phyloP scores from a whole-genome alignment of 2,113 vertebrate species.

The Psettodes erumei region DNA sequence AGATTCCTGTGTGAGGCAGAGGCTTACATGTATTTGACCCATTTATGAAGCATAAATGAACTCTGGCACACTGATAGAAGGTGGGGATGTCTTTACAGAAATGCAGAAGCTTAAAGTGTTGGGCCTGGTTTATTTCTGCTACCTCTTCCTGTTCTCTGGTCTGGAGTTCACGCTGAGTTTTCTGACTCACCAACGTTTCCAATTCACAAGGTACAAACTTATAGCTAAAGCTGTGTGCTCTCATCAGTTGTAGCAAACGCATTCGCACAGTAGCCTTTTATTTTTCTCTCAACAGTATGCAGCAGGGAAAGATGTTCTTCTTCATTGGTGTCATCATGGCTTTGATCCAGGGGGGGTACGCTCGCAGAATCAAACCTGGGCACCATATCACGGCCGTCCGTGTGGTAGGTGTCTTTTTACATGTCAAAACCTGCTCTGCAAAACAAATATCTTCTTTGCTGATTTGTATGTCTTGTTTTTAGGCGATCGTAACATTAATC shows the following conservation, averaged over 20 bases:
- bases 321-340: slow-evolving; percentile 98
- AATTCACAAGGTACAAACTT: slow-evolving; percentile 89
- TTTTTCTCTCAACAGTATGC: slow-evolving; percentile 84
- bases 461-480: slow-evolving; percentile 27
- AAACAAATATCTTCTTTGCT: neutral
- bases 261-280: neutral
- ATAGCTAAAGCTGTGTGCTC: neutral
- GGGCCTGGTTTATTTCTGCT: slow-evolving; percentile 92
- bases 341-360: slow-evolving; percentile 91
- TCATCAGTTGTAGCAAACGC: neutral
- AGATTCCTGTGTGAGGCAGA: neutral
- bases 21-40: neutral
- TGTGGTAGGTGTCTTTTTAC: slow-evolving; percentile 80
- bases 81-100: slow-evolving; percentile 74
- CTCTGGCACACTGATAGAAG: neutral
- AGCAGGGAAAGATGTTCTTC: slow-evolving; percentile 99
- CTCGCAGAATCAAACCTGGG: slow-evolving; percentile 90
- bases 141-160: slow-evolving; percentile 96
- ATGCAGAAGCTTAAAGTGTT: slow-evolving; percentile 86
- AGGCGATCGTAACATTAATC: slow-evolving; percentile 91
- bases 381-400: slow-evolving; percentile 87
- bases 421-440: neutral
- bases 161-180: slow-evolving; percentile 95
- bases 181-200: slow-evolving; percentile 94
- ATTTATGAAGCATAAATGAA: slow-evolving; percentile 1